These are phyloP conservation scores for Corythoichthys haematopterus DNA, from an alignment of 2,113 vertebrate species.

Conservation along the genomic window DNA sequence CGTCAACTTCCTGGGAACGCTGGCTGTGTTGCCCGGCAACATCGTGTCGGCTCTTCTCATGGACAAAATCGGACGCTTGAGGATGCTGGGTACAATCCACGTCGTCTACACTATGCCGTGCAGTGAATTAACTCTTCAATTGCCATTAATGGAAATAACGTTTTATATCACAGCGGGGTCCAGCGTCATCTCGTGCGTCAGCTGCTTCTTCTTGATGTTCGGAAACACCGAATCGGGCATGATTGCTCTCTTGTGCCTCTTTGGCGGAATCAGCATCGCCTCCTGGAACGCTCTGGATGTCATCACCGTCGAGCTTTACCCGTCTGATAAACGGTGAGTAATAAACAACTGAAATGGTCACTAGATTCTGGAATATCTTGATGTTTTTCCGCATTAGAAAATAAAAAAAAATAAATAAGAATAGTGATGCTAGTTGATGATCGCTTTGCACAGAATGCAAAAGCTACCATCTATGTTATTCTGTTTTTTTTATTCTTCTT, in stretches of 20 bases:
- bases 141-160: not conserved
- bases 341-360: no score
- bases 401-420: no score
- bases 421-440: no score
- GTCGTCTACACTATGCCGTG: no score
- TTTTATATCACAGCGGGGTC: slow-evolving; percentile 79
- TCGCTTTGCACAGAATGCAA: no score
- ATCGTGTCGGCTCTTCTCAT: slow-evolving; percentile 94
- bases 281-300: slow-evolving; percentile 95
- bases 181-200: slow-evolving; percentile 91
- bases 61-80: slow-evolving; percentile 95
- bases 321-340: slow-evolving; percentile 88
- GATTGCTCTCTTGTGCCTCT: slow-evolving; percentile 95
- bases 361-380: no score
- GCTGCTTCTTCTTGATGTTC: slow-evolving; percentile 97
- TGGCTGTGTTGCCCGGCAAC: slow-evolving; percentile 93
- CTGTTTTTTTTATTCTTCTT: no score
- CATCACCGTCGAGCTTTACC: slow-evolving; percentile 94
- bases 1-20: slow-evolving; percentile 91
- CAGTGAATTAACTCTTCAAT: not conserved
- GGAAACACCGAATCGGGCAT: slow-evolving; percentile 96
- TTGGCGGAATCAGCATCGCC: slow-evolving; percentile 94
- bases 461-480: no score
- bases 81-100: slow-evolving; percentile 83
- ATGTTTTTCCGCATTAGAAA: no score